Base-by-base conservation (phyloP, 2,797 vertebrate genomes). In the Bradypodion ventrale region DNA sequence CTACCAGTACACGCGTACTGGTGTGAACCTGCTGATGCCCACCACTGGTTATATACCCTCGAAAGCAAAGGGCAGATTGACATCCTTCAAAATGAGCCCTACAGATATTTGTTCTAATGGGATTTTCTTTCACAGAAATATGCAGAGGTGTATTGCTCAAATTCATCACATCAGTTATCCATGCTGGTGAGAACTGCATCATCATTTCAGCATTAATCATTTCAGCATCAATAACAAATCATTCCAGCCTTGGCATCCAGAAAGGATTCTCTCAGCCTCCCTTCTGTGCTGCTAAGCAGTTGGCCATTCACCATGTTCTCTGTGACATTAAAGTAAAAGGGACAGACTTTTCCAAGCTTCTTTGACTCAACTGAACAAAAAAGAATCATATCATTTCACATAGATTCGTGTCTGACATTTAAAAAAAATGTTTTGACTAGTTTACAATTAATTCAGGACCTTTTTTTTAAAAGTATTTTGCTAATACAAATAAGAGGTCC, bases 281-380 rank as follows among this genome's bases (percentile, higher is more conserved):
- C 66, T 78, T 80, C 37, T 85, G 40, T 3, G 32, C 27, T 49
- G 77, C 32, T 73, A 56, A 35, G n/a, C n/a, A n/a, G n/a, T n/a
- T 29, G 32, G 49, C 32, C 85, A 73, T 27, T 70, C 52, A 0
- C 66, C 32, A 84, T 82, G 83, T 85, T 60, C 40, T 16, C 76
- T 85, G 21, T 65, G 4, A 75, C 68, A 25, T 35, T 74, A 89
- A 86, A 49, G 80, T 8, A 15, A 80, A 0, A 8, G 70, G 40
- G 84, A 60, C 35, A 87, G 77, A 80, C 29, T 80, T 88, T 74
- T 79, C 74, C 85, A n/a, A 75, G 85, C n/a, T 23, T 85, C 27
- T 37, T 80, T 84, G 74, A 66, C 69, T 86, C 16, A 63, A 82
- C 35, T 59, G 49, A 82, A 25, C 16, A 83, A 76, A 3, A n/a